Evolutionary conservation across 1,140 invertebrate species (phyloP), one percentile per base, ranked within the genome.

Genomic region (Orchestia grillus): DNA sequence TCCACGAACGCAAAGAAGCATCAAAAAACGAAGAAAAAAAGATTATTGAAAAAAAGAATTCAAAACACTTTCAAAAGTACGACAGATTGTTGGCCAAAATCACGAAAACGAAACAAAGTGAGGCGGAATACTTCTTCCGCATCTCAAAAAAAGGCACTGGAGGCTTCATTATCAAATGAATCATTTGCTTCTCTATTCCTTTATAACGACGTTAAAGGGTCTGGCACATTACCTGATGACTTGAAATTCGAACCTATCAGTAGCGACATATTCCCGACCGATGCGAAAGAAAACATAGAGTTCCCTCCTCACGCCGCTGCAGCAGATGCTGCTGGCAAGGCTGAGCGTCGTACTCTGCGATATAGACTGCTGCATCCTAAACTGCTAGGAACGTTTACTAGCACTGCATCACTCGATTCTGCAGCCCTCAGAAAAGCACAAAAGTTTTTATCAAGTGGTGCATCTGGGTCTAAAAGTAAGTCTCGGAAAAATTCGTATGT

Each of bases 111-210:
- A 4, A 94, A 94, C 16, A 6, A 44, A 40, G 3, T 94, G 11
- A 94, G 47, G 36, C 43, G 92, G 40, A 44, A 41, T 40, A 45
- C 45, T 94, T 94, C 92, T 1, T n/a, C 41, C 47, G 16, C 44
- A 0, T 41, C 23, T 11, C 92, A 47, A 8, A 94, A 47, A 91
- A 91, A 42, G 4, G 44, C 3, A 42, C 41, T 90, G 0, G 92
- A 94, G 28, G 6, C 19, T 40, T 43, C 19, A 41, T 28, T 42
- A 1, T 92, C 90, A 44, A 94, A 40, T 94, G 92, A 94, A 94
- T 94, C 92, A 40, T 94, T 94, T 45, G 92, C 92, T 40, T 94
- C 92, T n/a, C 41, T 94, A 8, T 94, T 94, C 44, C 92, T 94
- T 8, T 44, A 94, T 40, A 8, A 94, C 44, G 92, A 94, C 36